These are phyloP conservation scores for Steinernema scapterisci DNA, from an alignment of 2,888 invertebrate genomes.

Conservation along the genomic window DNA sequence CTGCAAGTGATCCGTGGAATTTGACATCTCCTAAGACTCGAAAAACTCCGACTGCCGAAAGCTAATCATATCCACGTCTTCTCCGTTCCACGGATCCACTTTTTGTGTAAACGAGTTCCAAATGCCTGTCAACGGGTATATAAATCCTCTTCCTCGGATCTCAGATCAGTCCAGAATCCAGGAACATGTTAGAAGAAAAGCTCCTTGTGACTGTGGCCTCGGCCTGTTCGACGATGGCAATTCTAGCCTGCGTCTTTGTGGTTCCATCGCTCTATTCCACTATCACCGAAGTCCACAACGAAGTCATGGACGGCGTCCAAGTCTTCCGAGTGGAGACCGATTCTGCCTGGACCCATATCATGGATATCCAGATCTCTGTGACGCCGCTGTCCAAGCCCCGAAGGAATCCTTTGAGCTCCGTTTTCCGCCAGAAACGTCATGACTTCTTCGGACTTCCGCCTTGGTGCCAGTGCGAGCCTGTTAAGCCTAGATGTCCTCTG, in stretches of 20 bases:
- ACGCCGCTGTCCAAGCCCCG: neutral
- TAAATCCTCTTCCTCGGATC: too few relatives aligned
- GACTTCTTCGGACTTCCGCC: constrained; percentile 19
- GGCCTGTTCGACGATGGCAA: neutral
- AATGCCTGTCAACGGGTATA: too few relatives aligned
- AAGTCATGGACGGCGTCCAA: constrained; percentile 14
- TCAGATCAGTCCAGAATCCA: neutral
- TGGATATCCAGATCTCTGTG: constrained; percentile 11
- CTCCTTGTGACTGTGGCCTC: neutral
- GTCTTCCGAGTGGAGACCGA: constrained; percentile 21
- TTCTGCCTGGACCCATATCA: neutral
- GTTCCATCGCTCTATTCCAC: neutral
- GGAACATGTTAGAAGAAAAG: constrained; percentile 11
- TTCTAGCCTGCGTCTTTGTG: neutral
- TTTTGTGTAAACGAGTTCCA: too few relatives aligned
- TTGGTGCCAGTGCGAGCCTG: constrained; percentile 17
- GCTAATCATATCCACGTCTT: too few relatives aligned
- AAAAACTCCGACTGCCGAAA: too few relatives aligned
- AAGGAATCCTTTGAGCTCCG: neutral
- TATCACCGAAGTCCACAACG: neutral
- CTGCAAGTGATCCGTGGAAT: too few relatives aligned
- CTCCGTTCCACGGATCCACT: too few relatives aligned
- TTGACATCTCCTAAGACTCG: too few relatives aligned
- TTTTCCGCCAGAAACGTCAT: constrained; percentile 30
- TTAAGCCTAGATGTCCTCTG: neutral